phyloP scores from a whole-genome alignment of 2,888 invertebrate species.

The Trichogramma dendrolimi region DNA sequence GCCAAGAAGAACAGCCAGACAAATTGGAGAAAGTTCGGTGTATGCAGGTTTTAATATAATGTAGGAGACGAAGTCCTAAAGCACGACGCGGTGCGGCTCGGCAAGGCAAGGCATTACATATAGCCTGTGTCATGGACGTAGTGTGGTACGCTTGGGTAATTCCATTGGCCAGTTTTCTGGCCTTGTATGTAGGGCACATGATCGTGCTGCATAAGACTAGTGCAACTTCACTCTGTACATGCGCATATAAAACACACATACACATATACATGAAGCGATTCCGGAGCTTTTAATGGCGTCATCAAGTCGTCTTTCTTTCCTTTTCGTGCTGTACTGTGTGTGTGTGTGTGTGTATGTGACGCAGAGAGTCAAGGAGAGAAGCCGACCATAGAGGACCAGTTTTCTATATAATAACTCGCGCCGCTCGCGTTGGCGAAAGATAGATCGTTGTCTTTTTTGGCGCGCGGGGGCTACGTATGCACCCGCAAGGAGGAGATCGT shows the following conservation, averaged over 20 bases:
- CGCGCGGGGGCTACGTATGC: too few species aligned
- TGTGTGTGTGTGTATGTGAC: background rate
- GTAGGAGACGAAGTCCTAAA: conserved; percentile 3
- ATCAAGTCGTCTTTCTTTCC: conserved; percentile 17
- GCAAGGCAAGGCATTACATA: too few species aligned
- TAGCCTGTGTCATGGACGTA: too few species aligned
- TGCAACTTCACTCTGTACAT: too few species aligned
- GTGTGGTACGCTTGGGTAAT: conserved; percentile 11
- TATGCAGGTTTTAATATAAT: background rate
- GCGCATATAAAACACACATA: conserved; percentile 1
- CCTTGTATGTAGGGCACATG: conserved; percentile 18
- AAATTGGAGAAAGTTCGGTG: conserved; percentile 23
- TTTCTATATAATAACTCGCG: too few species aligned
- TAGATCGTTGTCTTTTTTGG: too few species aligned
- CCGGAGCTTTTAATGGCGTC: conserved; percentile 25
- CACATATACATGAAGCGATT: conserved; percentile 14
- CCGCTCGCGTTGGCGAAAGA: too few species aligned
- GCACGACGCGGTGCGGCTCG: background rate
- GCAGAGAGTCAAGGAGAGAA: too few species aligned
- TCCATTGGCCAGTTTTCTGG: conserved; percentile 10
- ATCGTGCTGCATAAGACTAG: background rate
- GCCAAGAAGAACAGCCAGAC: background rate
- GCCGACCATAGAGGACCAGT: too few species aligned
- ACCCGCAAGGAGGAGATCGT: too few species aligned
- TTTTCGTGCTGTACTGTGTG: background rate